A percentile compares a stretch with the other conserved stretches of the same genome.
These are phyloP conservation scores for Steinernema feltiae DNA, from an alignment of 1,140 invertebrate species.

Conservation along the genomic window DNA sequence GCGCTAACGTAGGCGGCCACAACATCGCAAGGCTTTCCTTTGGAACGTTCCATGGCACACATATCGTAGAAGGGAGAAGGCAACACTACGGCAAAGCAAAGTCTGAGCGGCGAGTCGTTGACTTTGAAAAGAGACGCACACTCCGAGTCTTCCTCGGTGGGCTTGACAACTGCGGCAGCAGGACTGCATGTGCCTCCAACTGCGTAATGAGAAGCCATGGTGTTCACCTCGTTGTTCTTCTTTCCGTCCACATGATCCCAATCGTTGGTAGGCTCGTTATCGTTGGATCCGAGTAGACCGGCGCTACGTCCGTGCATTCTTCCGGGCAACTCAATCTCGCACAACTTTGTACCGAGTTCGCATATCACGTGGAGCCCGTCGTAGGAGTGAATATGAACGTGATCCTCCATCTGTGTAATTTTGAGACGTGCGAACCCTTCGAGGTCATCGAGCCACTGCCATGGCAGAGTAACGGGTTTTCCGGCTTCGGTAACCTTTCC, in stretches of 20 bases:
- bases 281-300: conserved; percentile 65
- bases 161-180: conserved; percentile 34
- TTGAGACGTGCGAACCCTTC: conserved; percentile 62
- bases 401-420: conserved; percentile 58
- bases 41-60: conserved; percentile 37
- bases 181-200: conserved; percentile 69
- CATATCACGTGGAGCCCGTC: conserved; percentile 54
- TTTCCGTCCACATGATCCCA: conserved; percentile 59
- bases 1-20: conserved; percentile 72
- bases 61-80: conserved; percentile 59
- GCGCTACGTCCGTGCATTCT: conserved; percentile 72
- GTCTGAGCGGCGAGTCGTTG: conserved; percentile 64
- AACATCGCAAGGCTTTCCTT: conserved; percentile 67
- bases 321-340: conserved; percentile 59
- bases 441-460: conserved; percentile 48
- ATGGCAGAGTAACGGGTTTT: conserved; percentile 5
- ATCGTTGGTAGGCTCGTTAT: conserved; percentile 54
- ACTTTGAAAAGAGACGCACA: conserved; percentile 71
- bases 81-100: conserved; percentile 60
- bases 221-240: conserved; percentile 55
- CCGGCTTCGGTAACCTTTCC: conserved; percentile 34
- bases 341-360: conserved; percentile 57
- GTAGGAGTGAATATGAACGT: conserved; percentile 57
- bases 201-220: conserved; percentile 68
- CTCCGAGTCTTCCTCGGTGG: conserved; percentile 53